Conservation (phyloP, 2,888 invertebrate genomes). For the Drosophila melanosoma region DNA sequence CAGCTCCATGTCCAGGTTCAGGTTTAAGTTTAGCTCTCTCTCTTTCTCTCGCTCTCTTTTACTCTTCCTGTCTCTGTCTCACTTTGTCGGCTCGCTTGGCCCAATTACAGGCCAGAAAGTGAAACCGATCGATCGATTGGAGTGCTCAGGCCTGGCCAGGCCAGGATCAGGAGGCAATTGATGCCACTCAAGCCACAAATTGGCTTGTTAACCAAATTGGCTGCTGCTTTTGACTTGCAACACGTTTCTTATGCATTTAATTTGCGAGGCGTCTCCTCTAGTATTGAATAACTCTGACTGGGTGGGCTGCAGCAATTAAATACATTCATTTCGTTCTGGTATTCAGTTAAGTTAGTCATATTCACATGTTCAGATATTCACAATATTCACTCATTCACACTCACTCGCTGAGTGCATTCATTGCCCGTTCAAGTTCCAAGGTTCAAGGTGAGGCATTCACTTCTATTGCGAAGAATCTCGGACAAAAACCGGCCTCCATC, state of each 20-base stretch:
- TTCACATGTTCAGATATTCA: neutral
- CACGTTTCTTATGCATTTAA: slow-evolving; percentile 62
- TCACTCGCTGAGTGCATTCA: slow-evolving; percentile 8
- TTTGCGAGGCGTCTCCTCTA: slow-evolving; percentile 52
- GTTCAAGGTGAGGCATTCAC: slow-evolving; percentile 73
- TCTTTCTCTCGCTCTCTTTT: neutral
- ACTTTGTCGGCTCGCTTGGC: slow-evolving; percentile 64
- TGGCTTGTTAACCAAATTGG: slow-evolving; percentile 80
- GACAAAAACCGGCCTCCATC: slow-evolving; percentile 12
- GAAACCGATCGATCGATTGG: slow-evolving; percentile 56
- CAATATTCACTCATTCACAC: slow-evolving; percentile 9
- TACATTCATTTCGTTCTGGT: neutral
- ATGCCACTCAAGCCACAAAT: slow-evolving; percentile 60
- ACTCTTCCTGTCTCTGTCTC: neutral
- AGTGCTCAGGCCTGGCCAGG: slow-evolving; percentile 2
- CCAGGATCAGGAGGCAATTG: slow-evolving; percentile 54
- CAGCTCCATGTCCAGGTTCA: neutral
- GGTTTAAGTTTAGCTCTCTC: slow-evolving; percentile 25
- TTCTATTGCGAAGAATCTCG: slow-evolving; percentile 61
- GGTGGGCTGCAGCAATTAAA: slow-evolving; percentile 51
- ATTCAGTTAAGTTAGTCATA: slow-evolving; percentile 60
- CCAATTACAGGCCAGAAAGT: slow-evolving; percentile 80
- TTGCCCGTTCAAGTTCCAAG: slow-evolving; percentile 28
- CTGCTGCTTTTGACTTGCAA: slow-evolving; percentile 59
- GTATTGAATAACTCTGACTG: slow-evolving; percentile 58